Evolutionary conservation across 1,140 invertebrate species (phyloP).

Genomic region (Anoplolepis gracilipes): DNA sequence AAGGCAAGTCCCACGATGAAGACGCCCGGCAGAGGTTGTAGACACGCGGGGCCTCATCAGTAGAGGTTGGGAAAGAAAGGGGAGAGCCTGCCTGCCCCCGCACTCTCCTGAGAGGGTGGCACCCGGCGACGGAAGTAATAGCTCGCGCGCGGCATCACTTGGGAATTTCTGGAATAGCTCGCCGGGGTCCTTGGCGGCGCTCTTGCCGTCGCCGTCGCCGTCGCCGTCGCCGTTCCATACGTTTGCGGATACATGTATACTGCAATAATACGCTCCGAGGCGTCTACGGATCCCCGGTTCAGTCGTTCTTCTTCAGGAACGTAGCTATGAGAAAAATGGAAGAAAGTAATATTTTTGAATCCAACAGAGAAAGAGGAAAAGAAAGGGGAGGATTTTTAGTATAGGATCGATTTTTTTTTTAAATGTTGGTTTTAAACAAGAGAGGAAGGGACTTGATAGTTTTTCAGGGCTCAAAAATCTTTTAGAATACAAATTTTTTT

Average conservation of each 20-base stretch:
- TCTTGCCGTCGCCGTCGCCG: conserved; percentile 24
- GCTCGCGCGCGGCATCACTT: conserved; percentile 16
- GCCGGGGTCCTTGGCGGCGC: conserved; percentile 35
- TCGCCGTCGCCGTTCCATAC: conserved; percentile 27
- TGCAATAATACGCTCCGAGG: conserved; percentile 7
- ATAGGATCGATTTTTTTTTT: background rate
- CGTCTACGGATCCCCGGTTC: background rate
- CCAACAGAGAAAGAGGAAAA: background rate
- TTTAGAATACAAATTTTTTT: background rate
- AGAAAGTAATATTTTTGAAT: background rate
- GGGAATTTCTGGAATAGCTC: conserved; percentile 56
- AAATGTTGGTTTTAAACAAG: background rate
- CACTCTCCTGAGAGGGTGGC: background rate
- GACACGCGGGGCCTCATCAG: background rate
- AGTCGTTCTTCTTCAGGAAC: conserved; percentile 9
- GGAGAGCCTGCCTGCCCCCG: too few species aligned
- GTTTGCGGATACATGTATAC: conserved; percentile 12
- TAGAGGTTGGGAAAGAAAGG: too few species aligned
- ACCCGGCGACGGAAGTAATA: conserved; percentile 61
- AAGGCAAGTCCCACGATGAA: conserved; percentile 44
- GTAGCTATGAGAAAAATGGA: background rate
- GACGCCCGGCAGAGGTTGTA: conserved; percentile 22
- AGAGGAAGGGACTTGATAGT: too few species aligned
- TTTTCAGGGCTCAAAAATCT: background rate
- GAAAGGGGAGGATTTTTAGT: background rate